These are phyloP conservation scores for Cyprinodon brontotheroides DNA, from an alignment of 2,113 vertebrate species.

Conservation along the genomic window DNA sequence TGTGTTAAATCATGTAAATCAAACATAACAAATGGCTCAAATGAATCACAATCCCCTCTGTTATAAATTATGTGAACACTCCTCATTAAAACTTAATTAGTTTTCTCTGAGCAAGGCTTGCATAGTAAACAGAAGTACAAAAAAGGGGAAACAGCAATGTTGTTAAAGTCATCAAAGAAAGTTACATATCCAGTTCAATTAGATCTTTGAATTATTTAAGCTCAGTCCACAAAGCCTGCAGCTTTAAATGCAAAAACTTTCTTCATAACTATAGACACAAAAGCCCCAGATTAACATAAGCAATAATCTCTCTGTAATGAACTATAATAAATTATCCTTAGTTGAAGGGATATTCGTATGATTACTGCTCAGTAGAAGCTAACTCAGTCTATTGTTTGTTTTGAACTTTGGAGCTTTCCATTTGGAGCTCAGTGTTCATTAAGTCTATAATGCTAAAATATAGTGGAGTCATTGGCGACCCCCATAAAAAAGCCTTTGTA, in stretches of 20 bases:
- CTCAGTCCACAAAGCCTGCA: slow-evolving; percentile 10
- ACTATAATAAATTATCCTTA: not conserved
- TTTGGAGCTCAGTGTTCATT: not conserved
- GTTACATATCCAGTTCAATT: slow-evolving; percentile 37
- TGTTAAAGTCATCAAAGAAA: slow-evolving; percentile 41
- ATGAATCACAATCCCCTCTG: slow-evolving; percentile 17
- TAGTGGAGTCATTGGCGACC: not conserved
- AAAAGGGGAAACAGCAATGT: slow-evolving; percentile 6
- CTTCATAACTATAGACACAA: not conserved
- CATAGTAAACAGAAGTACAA: slow-evolving; percentile 23
- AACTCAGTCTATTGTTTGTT: not conserved
- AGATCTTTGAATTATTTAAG: slow-evolving; percentile 18
- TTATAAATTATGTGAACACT: slow-evolving; percentile 51
- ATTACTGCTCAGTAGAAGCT: not conserved
- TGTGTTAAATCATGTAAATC: slow-evolving; percentile 42
- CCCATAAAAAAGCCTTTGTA: not conserved
- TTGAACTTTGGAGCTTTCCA: not conserved
- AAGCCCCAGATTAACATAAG: not conserved
- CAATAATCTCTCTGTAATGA: slow-evolving; percentile 12
- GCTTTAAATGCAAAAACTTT: slow-evolving; percentile 12
- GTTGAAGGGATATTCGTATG: not conserved
- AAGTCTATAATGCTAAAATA: not conserved
- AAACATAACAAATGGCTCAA: slow-evolving; percentile 50
- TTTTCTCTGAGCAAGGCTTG: slow-evolving; percentile 35
- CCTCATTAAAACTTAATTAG: slow-evolving; percentile 60